Evolutionary conservation across 2,113 vertebrate genomes (phyloP).

Genomic region (Pterophyllum scalare): DNA sequence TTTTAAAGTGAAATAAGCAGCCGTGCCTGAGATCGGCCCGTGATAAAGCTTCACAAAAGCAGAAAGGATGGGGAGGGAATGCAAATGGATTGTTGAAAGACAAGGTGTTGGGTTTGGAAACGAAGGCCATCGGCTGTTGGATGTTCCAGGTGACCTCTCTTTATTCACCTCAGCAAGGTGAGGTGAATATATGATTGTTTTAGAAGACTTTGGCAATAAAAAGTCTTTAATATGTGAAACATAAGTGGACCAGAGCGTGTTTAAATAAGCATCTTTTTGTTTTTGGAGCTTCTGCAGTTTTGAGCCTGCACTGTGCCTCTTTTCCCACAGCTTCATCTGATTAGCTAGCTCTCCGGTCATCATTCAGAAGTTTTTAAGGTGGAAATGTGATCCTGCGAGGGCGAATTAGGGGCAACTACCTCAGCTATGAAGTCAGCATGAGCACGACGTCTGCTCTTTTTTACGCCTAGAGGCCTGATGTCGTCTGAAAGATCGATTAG

Average conservation of each 20-base stretch:
- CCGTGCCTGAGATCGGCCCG: background rate
- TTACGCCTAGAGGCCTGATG: background rate
- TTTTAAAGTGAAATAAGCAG: conserved; percentile 62
- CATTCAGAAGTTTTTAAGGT: background rate
- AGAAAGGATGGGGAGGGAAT: background rate
- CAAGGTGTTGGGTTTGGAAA: background rate
- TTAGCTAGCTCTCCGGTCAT: background rate
- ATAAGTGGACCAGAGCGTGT: background rate
- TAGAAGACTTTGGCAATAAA: background rate
- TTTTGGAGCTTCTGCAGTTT: background rate
- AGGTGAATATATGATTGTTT: background rate
- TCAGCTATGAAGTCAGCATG: conserved; percentile 9
- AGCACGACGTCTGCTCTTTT: background rate
- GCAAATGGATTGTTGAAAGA: conserved; percentile 31
- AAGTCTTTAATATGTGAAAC: background rate
- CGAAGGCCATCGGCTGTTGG: background rate
- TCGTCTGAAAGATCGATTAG: conserved; percentile 24
- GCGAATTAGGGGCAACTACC: conserved; percentile 1
- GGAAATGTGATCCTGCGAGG: conserved; percentile 14
- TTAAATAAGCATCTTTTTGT: background rate
- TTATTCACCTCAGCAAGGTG: background rate
- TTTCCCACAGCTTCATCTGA: conserved; percentile 10
- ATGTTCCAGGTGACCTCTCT: background rate
- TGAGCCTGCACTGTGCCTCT: background rate
- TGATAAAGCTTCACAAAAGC: background rate